Percentiles rank a stretch among this genome's conserved stretches.
phyloP scores from a whole-genome alignment of 2,888 invertebrate genomes.

The Callyntrura sp. region DNA sequence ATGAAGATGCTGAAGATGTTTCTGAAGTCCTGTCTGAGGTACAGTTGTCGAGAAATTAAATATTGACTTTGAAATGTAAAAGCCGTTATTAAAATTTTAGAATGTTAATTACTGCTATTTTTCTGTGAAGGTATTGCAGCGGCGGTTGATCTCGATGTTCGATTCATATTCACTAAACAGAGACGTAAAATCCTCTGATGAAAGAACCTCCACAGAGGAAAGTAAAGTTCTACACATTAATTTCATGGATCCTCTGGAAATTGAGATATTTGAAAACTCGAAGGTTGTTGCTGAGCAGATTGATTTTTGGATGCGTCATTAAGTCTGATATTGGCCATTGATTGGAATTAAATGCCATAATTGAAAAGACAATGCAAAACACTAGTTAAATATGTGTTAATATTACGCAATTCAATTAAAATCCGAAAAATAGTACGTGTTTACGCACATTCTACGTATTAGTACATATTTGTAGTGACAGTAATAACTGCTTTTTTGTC shows the following conservation, averaged over 20 bases:
- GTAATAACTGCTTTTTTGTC: too few relatives aligned
- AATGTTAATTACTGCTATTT: too few relatives aligned
- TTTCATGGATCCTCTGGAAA: conserved; percentile 89
- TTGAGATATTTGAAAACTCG: conserved; percentile 89
- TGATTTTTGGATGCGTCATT: conserved; percentile 87
- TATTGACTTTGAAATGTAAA: too few relatives aligned
- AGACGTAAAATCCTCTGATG: conserved; percentile 88
- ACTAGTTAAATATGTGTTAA: too few relatives aligned
- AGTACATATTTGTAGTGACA: too few relatives aligned
- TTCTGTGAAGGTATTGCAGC: conserved; percentile 90
- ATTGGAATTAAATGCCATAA: too few relatives aligned
- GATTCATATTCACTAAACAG: conserved; percentile 91
- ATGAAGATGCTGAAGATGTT: conserved; percentile 89
- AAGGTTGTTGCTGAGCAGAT: conserved; percentile 89
- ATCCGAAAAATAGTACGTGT: too few relatives aligned
- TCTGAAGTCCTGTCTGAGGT: conserved; percentile 90
- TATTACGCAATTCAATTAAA: too few relatives aligned
- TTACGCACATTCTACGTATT: too few relatives aligned
- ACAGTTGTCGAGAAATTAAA: conserved; percentile 83
- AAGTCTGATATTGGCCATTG: too few relatives aligned
- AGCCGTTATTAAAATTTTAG: too few relatives aligned
- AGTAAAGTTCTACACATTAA: conserved; percentile 63
- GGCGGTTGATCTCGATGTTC: conserved; percentile 92
- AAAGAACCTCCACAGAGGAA: conserved; percentile 30
- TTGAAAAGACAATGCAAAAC: too few relatives aligned